A percentile compares a stretch with the other conserved stretches of the same genome.
These are phyloP conservation scores for Alitta virens DNA, from an alignment of 2,888 invertebrate species.

Conservation along the genomic window DNA sequence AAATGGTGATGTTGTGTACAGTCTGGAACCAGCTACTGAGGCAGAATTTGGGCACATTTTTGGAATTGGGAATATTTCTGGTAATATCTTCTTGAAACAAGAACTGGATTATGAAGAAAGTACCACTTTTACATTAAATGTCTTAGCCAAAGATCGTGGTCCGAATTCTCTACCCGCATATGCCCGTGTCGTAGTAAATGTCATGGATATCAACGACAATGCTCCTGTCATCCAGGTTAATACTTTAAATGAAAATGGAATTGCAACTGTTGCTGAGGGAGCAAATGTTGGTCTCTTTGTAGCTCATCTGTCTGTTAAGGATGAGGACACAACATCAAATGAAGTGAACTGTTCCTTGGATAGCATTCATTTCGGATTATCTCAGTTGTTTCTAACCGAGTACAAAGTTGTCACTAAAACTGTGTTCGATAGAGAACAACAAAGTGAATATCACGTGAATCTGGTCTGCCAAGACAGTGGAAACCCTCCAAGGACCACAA, in stretches of 20 bases:
- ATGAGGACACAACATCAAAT: conserved; percentile 4
- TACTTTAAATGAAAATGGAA: conserved; percentile 14
- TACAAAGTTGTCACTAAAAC: conserved; percentile 26
- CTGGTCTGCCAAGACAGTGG: conserved; percentile 27
- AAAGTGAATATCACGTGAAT: conserved; percentile 5
- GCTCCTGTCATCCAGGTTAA: conserved; percentile 24
- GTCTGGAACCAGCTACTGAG: not conserved
- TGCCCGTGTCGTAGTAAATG: conserved; percentile 22
- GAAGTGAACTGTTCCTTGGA: conserved; percentile 9
- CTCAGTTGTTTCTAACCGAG: conserved; percentile 6
- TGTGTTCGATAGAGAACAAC: conserved; percentile 25
- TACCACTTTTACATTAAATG: conserved; percentile 12
- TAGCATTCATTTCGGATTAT: conserved; percentile 14
- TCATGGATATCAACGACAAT: conserved; percentile 28
- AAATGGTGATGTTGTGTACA: conserved; percentile 21
- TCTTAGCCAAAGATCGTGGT: conserved; percentile 21
- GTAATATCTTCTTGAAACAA: conserved; percentile 10
- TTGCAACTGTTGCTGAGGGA: conserved; percentile 22
- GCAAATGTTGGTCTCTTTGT: conserved; percentile 8
- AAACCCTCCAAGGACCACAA: conserved; percentile 40
- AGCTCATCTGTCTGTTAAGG: conserved; percentile 7
- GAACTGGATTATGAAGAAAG: conserved; percentile 8
- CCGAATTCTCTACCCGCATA: conserved; percentile 11
- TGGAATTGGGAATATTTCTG: conserved; percentile 18
- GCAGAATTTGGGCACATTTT: conserved; percentile 10